Evolutionary conservation across 2,888 invertebrate genomes (phyloP).

Genomic region (Hemistola chrysoprasaria): DNA sequence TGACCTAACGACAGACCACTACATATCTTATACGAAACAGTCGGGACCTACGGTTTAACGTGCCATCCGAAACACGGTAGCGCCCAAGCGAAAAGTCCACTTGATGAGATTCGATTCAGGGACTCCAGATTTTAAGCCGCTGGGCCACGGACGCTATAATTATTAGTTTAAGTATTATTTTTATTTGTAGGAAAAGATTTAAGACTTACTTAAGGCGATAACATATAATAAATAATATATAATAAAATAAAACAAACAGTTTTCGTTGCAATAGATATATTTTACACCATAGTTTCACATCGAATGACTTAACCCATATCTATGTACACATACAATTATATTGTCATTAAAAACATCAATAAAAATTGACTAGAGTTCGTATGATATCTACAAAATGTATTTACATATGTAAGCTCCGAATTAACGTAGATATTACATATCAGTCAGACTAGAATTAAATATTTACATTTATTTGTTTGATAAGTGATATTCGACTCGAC

Average conservation of each 20-base stretch:
- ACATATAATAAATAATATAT: too few relatives aligned
- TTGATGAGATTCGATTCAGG: too few relatives aligned
- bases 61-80: too few relatives aligned
- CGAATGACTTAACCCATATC: conserved; percentile 54
- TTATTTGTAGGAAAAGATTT: too few relatives aligned
- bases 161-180: too few relatives aligned
- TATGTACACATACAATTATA: conserved; percentile 69
- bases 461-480: conserved; percentile 32
- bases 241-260: conserved; percentile 26
- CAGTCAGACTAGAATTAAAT: conserved; percentile 64
- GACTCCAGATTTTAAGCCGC: too few relatives aligned
- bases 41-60: too few relatives aligned
- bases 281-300: conserved; percentile 68
- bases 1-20: too few relatives aligned
- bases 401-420: conserved; percentile 75
- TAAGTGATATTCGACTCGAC: conserved; percentile 19
- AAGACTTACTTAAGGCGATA: background rate
- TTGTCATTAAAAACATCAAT: conserved; percentile 75
- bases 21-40: too few relatives aligned
- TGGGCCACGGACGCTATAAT: too few relatives aligned
- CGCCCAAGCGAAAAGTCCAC: too few relatives aligned
- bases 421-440: conserved; percentile 65
- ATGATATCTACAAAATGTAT: conserved; percentile 72
- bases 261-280: conserved; percentile 54
- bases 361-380: conserved; percentile 77